Base-by-base conservation (phyloP, 2,113 vertebrate species). In the Sinocyclocheilus anshuiensis region DNA sequence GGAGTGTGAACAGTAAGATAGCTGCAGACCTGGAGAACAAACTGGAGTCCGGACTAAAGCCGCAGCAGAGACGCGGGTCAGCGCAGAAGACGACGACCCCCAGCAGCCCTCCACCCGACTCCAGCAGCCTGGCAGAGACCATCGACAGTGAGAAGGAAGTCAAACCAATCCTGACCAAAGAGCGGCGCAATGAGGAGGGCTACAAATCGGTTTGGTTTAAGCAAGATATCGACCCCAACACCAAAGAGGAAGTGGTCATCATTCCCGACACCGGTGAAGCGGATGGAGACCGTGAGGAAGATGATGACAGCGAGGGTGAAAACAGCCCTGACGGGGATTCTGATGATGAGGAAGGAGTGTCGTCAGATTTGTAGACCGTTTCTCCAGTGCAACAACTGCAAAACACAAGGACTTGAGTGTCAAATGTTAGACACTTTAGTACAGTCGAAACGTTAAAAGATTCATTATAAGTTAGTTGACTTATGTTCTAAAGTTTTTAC, bases 191-290 rank as follows among this genome's bases (percentile, higher is more conserved):
- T 39, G 95, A 96, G 12, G 94, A 94, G 0, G 95, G 95, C 4
- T 96, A 96, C 92, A 96, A 96, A 86, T 89, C 95, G 0, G 95
- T 96, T 7, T 96, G 96, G 96, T 96, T 96, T 86, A 95, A 94
- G 63, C 89, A 95, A 67, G 95, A 96, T 83, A 95, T 96, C 3
- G 92, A 94, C 69, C 95, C 94, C 1, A 13, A 93, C 3, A 92
- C 92, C 81, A 95, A 93, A 76, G 94, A 94, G 61, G 94, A 95
- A 33, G 93, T 94, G 78, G 90, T 95, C 57, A 93, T 96, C 63
- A 95, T 95, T 84, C 93, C 93, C 1, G 90, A 93, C 48, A 93
- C 74, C 42, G 81, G 83, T 72, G 92, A 92, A n/a, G 77, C 84
- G 0, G 91, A 95, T 4, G 89, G 57, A 0, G 92, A 92, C 4